A percentile compares a stretch with the other conserved stretches of the same genome.
Conservation (phyloP, 2,888 invertebrate genomes). For the Dasypolia templi region DNA sequence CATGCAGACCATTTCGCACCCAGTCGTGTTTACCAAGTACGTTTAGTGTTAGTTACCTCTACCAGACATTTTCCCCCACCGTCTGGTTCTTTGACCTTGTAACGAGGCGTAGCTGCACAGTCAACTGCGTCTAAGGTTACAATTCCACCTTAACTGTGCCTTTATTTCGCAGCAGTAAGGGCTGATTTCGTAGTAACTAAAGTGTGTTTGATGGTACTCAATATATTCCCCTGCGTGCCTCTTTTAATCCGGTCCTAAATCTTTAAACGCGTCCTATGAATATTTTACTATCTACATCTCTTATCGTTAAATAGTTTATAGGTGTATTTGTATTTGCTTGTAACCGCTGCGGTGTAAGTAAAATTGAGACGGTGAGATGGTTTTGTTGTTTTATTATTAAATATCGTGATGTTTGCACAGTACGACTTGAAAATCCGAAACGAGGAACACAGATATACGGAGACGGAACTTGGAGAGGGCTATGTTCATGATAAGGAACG, state of each 20-base stretch:
- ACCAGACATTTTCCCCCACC: conserved; percentile 61
- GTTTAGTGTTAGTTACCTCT: conserved; percentile 52
- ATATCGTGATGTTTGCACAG: conserved; percentile 11
- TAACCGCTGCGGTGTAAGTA: conserved; percentile 35
- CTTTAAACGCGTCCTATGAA: conserved; percentile 56
- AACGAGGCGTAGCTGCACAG: conserved; percentile 58
- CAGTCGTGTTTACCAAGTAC: conserved; percentile 36
- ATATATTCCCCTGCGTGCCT: conserved; percentile 60
- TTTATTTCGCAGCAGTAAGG: conserved; percentile 8
- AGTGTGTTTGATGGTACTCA: conserved; percentile 23
- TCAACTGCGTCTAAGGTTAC: neutral
- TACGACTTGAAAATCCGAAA: neutral
- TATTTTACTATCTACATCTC: conserved; percentile 54
- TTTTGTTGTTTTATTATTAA: conserved; percentile 35
- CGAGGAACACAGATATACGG: neutral
- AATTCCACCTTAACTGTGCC: neutral
- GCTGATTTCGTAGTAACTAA: neutral
- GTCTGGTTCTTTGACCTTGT: conserved; percentile 75
- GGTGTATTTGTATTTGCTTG: conserved; percentile 44
- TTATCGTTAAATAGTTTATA: conserved; percentile 55
- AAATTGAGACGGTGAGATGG: conserved; percentile 24
- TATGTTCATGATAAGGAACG: neutral
- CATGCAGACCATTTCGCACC: conserved; percentile 13
- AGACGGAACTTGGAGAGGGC: neutral
- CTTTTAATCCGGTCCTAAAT: conserved; percentile 60